phyloP scores from a whole-genome alignment of 2,888 invertebrate genomes.

The Chalcosyrphus nemorum region DNA sequence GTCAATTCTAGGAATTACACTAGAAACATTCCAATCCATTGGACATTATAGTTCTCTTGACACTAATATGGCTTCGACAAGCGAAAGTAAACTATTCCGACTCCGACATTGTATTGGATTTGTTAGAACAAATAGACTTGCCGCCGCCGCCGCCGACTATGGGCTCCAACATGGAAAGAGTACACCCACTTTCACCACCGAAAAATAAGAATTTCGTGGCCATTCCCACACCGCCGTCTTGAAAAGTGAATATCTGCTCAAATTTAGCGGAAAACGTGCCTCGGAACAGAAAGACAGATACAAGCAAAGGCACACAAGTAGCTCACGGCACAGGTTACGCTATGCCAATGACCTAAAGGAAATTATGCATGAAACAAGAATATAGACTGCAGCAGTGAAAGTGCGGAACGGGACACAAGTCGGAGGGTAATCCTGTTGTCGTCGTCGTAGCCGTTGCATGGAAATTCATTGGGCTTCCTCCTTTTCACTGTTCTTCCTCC shows the following conservation, averaged over 20 bases:
- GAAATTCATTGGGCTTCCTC: conserved; percentile 67
- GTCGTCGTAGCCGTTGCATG: conserved; percentile 44
- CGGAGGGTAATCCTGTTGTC: conserved; percentile 59
- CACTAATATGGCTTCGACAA: conserved; percentile 55
- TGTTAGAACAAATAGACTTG: conserved; percentile 39
- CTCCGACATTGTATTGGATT: conserved; percentile 48
- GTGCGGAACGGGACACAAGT: conserved; percentile 9
- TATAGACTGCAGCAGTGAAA: conserved; percentile 48
- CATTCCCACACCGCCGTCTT: background rate
- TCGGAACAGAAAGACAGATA: background rate
- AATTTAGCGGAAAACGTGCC: conserved; percentile 69
- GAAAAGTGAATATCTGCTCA: conserved; percentile 43
- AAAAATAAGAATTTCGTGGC: conserved; percentile 19
- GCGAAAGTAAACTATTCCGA: conserved; percentile 29
- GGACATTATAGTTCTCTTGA: conserved; percentile 34
- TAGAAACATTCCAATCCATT: conserved; percentile 59
- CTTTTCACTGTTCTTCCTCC: background rate
- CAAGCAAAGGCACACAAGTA: conserved; percentile 29
- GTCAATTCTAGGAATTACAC: conserved; percentile 60
- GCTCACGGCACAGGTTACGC: conserved; percentile 39
- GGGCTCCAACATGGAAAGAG: background rate
- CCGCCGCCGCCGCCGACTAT: background rate
- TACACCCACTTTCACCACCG: conserved; percentile 15
- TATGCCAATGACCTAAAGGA: conserved; percentile 69
- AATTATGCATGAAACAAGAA: conserved; percentile 61